These are phyloP conservation scores for Odiellus spinosus DNA, from an alignment of 2,888 invertebrate genomes.

Conservation along the genomic window DNA sequence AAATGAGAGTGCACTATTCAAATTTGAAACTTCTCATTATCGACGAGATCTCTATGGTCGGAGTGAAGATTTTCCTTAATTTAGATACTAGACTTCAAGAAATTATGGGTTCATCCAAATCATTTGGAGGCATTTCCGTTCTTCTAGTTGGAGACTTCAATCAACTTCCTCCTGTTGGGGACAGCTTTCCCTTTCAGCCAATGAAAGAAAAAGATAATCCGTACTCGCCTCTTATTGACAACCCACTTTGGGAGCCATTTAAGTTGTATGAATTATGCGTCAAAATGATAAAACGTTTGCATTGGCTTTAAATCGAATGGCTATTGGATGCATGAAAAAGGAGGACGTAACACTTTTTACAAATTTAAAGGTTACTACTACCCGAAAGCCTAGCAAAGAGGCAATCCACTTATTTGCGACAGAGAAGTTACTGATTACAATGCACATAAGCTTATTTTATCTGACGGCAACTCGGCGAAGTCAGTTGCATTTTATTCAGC, in stretches of 20 bases:
- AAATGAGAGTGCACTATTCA: no score
- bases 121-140: conserved; percentile 25
- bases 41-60: conserved; percentile 27
- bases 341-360: conserved; percentile 6
- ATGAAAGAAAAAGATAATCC: background rate
- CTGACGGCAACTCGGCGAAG: no score
- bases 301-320: conserved; percentile 13
- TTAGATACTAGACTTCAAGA: conserved; percentile 24
- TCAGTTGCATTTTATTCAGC: no score
- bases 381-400: background rate
- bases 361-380: no score
- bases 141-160: conserved; percentile 26
- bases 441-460: background rate
- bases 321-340: conserved; percentile 9
- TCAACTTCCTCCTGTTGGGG: conserved; percentile 25
- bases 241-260: conserved; percentile 4
- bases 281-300: conserved; percentile 13
- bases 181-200: conserved; percentile 17
- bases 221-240: background rate
- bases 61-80: conserved; percentile 19
- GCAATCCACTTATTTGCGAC: background rate
- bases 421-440: background rate
- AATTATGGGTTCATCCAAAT: conserved; percentile 21
- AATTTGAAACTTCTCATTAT: conserved; percentile 19
- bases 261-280: conserved; percentile 16